Base-by-base conservation (phyloP, 1,140 invertebrate species). In the Papilio helenus region DNA sequence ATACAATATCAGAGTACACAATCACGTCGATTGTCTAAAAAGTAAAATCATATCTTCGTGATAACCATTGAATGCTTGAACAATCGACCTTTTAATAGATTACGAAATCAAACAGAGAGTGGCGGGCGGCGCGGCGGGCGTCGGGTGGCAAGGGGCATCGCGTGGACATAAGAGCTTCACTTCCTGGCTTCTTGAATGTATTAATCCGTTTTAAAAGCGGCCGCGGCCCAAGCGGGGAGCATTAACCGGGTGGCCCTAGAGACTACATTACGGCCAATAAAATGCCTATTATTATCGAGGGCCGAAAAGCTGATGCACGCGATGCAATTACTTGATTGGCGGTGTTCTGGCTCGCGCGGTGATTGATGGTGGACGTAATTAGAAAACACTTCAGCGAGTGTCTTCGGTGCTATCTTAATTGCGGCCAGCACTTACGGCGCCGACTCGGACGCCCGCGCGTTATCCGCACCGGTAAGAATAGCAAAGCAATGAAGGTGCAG, bases 311-410 rank as follows among this genome's bases (percentile, higher is more conserved):
- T 91, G 90, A 93, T 93, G 93, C 93, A 94, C 93, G 93, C 93
- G 92, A 94, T 93, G 92, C 93, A 94, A 94, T 94, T 93, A 94
- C 92, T 92, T 94, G 93, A 94, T 94, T 94, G 92, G 92, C 89
- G 88, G 91, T 90, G 91, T 90, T 92, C 91, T 93, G 92, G 86
- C 82, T 85, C 87, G 82, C 86, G 85, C 83, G 85, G 90, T 92
- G 93, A 93, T 94, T 92, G 92, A 93, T 94, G 93, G 91, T 85
- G 89, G 86, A 89, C 92, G 89, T 93, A 94, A 94, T 94, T 94
- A 94, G 93, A 93, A 94, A 93, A 93, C 91, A 94, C 93, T 94
- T 93, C 92, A 93, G 88, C 89, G 85, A 92, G 88, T 93, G 93
- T 93, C 92, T 94, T 93, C 87, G 88, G 84, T 81, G 86, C 86